phyloP scores from a whole-genome alignment of 2,113 vertebrate species.

The Mugil cephalus region DNA sequence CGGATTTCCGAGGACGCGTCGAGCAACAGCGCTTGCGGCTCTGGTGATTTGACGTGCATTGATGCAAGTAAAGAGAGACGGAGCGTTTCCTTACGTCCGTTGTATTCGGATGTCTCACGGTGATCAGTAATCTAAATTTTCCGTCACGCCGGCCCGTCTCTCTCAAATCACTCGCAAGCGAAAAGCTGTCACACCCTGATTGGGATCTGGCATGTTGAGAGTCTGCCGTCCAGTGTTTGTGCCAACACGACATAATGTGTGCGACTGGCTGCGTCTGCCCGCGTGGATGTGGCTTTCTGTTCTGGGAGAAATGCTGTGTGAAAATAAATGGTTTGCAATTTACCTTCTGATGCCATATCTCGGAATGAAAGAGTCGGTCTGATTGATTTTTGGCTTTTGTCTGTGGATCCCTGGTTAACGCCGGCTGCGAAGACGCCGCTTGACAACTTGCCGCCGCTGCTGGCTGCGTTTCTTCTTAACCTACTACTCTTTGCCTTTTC shows the following conservation, averaged over 20 bases:
- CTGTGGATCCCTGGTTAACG: slow-evolving; percentile 2
- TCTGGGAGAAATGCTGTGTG: not conserved
- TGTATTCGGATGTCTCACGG: not conserved
- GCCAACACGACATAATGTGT: slow-evolving; percentile 7
- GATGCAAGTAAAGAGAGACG: not conserved
- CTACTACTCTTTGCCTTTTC: not conserved
- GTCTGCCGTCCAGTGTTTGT: slow-evolving; percentile 6
- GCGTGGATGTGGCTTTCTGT: slow-evolving; percentile 1
- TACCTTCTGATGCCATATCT: slow-evolving; percentile 1
- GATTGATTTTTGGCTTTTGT: slow-evolving; percentile 25
- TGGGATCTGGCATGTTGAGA: slow-evolving; percentile 2
- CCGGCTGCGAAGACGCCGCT: not conserved
- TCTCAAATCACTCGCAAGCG: too few species aligned
- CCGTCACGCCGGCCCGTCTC: slow-evolving; percentile 3
- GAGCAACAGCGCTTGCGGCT: slow-evolving; percentile 8
- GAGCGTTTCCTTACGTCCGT: slow-evolving; percentile 5
- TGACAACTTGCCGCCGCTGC: slow-evolving; percentile 12
- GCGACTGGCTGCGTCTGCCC: not conserved
- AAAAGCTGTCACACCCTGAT: slow-evolving; percentile 13
- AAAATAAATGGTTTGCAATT: slow-evolving; percentile 3
- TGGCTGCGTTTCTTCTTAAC: not conserved
- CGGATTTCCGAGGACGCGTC: not conserved
- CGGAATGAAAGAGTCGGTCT: slow-evolving; percentile 8
- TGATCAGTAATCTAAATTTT: slow-evolving; percentile 35
- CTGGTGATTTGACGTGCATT: slow-evolving; percentile 32